Conservation (phyloP, 2,797 vertebrate species). For the Nasua narica region DNA sequence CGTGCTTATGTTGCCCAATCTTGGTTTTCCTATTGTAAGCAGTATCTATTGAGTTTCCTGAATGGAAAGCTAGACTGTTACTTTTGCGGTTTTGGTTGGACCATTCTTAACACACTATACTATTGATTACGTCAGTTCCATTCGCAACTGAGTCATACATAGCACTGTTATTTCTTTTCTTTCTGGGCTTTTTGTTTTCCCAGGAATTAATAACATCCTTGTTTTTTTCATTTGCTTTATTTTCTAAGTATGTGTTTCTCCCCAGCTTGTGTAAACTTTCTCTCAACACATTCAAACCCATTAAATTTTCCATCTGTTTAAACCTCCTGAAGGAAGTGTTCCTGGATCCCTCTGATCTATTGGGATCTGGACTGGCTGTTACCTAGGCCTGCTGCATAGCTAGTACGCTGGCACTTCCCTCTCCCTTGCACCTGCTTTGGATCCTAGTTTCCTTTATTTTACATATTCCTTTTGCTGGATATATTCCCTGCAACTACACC, state of each 20-base stretch:
- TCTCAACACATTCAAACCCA: not conserved
- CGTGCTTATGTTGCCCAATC: not conserved
- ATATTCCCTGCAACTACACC: not conserved
- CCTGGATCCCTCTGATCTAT: not conserved
- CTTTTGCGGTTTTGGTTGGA: not conserved
- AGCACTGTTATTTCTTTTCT: not conserved
- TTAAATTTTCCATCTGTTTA: not conserved
- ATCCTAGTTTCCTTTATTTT: not conserved
- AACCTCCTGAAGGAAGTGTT: not conserved
- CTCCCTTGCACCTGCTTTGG: not conserved
- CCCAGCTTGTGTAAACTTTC: not conserved
- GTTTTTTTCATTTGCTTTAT: conserved; percentile 43
- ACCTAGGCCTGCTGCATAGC: not conserved
- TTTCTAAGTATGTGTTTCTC: not conserved
- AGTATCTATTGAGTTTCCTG: not conserved
- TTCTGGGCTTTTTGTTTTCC: not conserved
- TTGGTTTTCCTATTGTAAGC: not conserved
- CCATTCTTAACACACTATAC: not conserved
- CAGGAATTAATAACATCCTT: not conserved
- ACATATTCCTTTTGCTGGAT: not conserved
- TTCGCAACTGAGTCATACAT: not conserved
- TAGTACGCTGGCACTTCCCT: not conserved
- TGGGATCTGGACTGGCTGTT: not conserved
- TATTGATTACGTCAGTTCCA: not conserved
- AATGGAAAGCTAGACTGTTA: not conserved